These are phyloP conservation scores for Tetragonisca angustula DNA, from an alignment of 2,888 invertebrate genomes.

Conservation along the genomic window DNA sequence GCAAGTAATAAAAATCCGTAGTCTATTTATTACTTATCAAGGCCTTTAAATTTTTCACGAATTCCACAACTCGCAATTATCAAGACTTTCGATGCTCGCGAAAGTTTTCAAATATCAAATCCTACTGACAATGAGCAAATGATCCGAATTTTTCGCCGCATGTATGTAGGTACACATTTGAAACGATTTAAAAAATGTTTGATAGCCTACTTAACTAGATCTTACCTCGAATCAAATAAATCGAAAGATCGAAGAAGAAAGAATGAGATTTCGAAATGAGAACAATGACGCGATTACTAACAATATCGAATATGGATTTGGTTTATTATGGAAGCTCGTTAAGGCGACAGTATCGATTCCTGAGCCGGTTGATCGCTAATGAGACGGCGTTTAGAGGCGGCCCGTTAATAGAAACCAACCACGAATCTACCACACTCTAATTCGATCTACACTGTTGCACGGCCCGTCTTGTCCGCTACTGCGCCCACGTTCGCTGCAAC, in stretches of 20 bases:
- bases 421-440: slow-evolving; percentile 50
- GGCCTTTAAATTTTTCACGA: too few relatives aligned
- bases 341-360: slow-evolving; percentile 19
- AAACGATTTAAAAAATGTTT: too few relatives aligned
- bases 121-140: too few relatives aligned
- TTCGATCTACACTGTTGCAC: slow-evolving; percentile 58
- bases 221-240: not conserved
- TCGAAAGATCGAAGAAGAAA: not conserved
- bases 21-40: too few relatives aligned
- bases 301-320: slow-evolving; percentile 3
- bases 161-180: too few relatives aligned
- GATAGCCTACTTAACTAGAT: too few relatives aligned
- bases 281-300: slow-evolving; percentile 4
- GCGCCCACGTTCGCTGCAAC: slow-evolving; percentile 69
- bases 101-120: too few relatives aligned
- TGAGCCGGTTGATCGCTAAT: slow-evolving; percentile 37
- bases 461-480: slow-evolving; percentile 47
- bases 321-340: slow-evolving; percentile 9
- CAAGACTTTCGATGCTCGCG: too few relatives aligned
- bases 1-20: too few relatives aligned
- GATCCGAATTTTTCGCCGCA: too few relatives aligned
- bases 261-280: too few relatives aligned
- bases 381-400: slow-evolving; percentile 46
- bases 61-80: too few relatives aligned
- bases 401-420: slow-evolving; percentile 58